Base-by-base conservation (phyloP, 2,797 vertebrate genomes). In the Labeo calbasu region DNA sequence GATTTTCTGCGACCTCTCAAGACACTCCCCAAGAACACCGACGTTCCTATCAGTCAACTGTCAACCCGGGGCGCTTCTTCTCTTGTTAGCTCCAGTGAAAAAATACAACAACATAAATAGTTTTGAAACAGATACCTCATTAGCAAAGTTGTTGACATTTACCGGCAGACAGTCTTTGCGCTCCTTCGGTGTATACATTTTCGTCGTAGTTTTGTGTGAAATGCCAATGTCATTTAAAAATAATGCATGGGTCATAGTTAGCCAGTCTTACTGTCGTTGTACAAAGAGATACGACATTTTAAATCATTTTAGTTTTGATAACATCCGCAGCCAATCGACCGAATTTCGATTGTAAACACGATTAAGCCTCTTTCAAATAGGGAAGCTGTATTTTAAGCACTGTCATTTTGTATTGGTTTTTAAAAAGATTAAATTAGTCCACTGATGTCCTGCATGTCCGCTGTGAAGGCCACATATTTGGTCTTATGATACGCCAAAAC, bases 51-150 rank as follows among this genome's bases (percentile, higher is more conserved):
- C 86, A 66, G 81, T 90, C 86, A 81, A 55, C 69, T 84, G 86
- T 85, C 87, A 85, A 69, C 71, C 40, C 2, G 19, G 80, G n/a
- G 14, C 53, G n/a, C 78, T 80, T 23, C 46, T 81, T 73, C 51
- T 80, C 81, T 89, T 82, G 76, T 79, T 87, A 86, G 68, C 82
- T 76, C 66, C 21, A 59, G 55, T 32, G 51, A 83, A 77, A 84
- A 82, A 84, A 70, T 79, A 87, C 61, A 77, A 72, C 79, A 78
- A 69, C 70, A 79, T 79, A 78, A 84, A 87, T 84, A 70, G 69
- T 82, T 86, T 86, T 68, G 72, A 85, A 88, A 86, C 48, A 53
- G 75, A 88, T 86, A 82, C 59, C 71, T 87, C 85, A 85, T 88
- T 87, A 87, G 75, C 80, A 63, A 50, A 48, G n/a, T 25, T 28